These are phyloP conservation scores for Cotesia chilonis DNA, from an alignment of 1,140 invertebrate species.

Conservation along the genomic window DNA sequence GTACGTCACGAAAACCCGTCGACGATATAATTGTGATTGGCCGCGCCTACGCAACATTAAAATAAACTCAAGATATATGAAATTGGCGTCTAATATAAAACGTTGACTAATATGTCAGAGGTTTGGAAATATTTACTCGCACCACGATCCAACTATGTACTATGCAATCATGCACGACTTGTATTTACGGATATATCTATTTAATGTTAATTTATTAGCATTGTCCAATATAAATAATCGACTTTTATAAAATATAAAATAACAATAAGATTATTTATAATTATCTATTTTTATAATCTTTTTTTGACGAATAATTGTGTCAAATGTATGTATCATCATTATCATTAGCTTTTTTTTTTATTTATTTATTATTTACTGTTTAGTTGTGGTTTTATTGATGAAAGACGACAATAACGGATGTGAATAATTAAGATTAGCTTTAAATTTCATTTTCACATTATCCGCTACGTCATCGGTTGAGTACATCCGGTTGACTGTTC, in stretches of 20 bases:
- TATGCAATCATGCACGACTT: conserved; percentile 24
- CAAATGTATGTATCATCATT: too few relatives aligned
- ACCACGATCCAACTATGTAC: background rate
- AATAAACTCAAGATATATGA: conserved; percentile 31
- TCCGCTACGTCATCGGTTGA: conserved; percentile 20
- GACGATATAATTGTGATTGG: conserved; percentile 20
- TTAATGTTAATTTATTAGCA: background rate
- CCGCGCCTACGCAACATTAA: conserved; percentile 26
- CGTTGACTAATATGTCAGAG: conserved; percentile 31
- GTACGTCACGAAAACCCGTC: conserved; percentile 13
- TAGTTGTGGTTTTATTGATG: background rate
- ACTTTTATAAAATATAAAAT: background rate
- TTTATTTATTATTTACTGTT: background rate
- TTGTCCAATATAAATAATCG: background rate
- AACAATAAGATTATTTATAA: background rate
- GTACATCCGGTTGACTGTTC: conserved; percentile 25
- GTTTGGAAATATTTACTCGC: conserved; percentile 27
- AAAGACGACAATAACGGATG: background rate
- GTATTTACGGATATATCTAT: background rate
- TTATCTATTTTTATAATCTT: background rate
- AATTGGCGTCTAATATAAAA: conserved; percentile 36
- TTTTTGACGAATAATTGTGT: background rate
- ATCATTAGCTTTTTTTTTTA: background rate
- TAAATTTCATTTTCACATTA: conserved; percentile 18
- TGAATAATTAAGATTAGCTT: background rate